Conservation (phyloP, 2,797 vertebrate genomes). For the Neoniphon sammara region DNA sequence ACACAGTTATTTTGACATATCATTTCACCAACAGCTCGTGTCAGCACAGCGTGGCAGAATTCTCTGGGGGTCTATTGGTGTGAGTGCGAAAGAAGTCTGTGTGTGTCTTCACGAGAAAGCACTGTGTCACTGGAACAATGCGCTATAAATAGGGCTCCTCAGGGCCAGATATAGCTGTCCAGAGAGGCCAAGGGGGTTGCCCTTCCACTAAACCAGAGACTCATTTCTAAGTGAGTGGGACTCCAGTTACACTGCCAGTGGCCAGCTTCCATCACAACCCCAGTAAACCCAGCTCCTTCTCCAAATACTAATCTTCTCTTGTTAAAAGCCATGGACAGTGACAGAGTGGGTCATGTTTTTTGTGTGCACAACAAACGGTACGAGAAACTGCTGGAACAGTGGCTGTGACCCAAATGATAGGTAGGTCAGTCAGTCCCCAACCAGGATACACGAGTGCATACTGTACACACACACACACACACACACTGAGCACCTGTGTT, state of each 20-base stretch:
- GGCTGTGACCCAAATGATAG: slow-evolving; percentile 11
- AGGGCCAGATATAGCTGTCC: slow-evolving; percentile 76
- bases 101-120: slow-evolving; percentile 67
- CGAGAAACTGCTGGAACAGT: slow-evolving; percentile 15
- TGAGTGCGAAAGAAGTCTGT: slow-evolving; percentile 47
- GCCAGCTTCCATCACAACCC: slow-evolving; percentile 63
- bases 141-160: slow-evolving; percentile 79
- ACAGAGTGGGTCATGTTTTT: slow-evolving; percentile 7
- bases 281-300: slow-evolving; percentile 58
- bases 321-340: slow-evolving; percentile 5
- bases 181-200: slow-evolving; percentile 75
- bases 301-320: slow-evolving; percentile 27
- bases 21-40: slow-evolving; percentile 36
- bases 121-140: slow-evolving; percentile 83
- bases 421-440: slow-evolving; percentile 13
- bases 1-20: slow-evolving; percentile 14
- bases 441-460: not conserved
- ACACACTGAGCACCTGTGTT: not conserved
- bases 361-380: not conserved
- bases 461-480: not conserved
- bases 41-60: slow-evolving; percentile 22
- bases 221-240: slow-evolving; percentile 62
- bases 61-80: slow-evolving; percentile 37
- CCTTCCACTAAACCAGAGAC: slow-evolving; percentile 67
- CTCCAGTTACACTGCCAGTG: slow-evolving; percentile 69